Conservation (phyloP, 1,140 invertebrate genomes). For the Drosophila littoralis region DNA sequence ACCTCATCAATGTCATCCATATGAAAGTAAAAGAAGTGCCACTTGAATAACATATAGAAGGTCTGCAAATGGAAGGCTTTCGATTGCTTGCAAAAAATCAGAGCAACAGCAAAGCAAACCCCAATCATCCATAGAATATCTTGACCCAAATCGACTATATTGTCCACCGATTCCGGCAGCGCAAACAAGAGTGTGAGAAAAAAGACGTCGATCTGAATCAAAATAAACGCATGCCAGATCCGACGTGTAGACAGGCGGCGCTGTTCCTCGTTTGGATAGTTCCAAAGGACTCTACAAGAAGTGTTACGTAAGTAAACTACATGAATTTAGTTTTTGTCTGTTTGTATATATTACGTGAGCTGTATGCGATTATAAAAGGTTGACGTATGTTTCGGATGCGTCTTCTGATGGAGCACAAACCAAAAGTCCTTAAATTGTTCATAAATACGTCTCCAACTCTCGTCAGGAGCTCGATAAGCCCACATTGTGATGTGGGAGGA, state of each 20-base stretch:
- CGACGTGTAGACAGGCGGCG: background rate
- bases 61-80: background rate
- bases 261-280: slow-evolving; percentile 41
- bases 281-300: slow-evolving; percentile 20
- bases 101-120: slow-evolving; percentile 3
- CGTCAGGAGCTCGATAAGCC: background rate
- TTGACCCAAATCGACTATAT: slow-evolving; percentile 43
- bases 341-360: slow-evolving; percentile 10
- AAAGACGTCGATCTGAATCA: background rate
- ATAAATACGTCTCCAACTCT: slow-evolving; percentile 5
- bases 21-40: slow-evolving; percentile 2
- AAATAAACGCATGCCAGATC: slow-evolving; percentile 25
- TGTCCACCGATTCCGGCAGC: slow-evolving; percentile 3
- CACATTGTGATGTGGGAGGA: too few relatives aligned
- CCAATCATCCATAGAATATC: slow-evolving; percentile 38
- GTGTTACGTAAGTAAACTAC: too few relatives aligned
- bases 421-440: slow-evolving; percentile 12
- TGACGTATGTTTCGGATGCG: slow-evolving; percentile 25
- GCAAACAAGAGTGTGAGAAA: background rate
- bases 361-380: slow-evolving; percentile 30
- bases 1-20: slow-evolving; percentile 38
- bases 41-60: background rate
- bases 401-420: background rate
- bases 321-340: background rate
- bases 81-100: too few relatives aligned